Base-by-base conservation (phyloP, 2,113 vertebrate species). In the Cephalopholis sonnerati region DNA sequence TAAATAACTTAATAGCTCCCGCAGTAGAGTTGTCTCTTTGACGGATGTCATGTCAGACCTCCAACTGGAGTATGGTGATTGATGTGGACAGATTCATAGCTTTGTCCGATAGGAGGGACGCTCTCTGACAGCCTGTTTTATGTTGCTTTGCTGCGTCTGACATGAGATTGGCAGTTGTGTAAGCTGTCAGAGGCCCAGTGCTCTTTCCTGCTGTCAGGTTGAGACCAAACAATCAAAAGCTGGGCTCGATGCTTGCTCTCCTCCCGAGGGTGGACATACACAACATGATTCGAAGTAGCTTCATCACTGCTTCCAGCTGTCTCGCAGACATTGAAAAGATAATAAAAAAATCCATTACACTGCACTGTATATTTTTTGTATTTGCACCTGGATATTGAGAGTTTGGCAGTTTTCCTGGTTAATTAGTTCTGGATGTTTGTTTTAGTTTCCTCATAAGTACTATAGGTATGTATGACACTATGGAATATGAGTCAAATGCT, bases 161-260 rank as follows among this genome's bases (percentile, higher is more conserved):
- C 81, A 80, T 18, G 12, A 54, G 67, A 74, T 44, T 76, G 86
- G 70, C 82, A 67, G 77, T 71, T 77, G 62, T 83, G 68, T 84
- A 77, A 81, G 66, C 77, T 64, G 77, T 83, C 77, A 64, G 75
- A 80, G 54, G 68, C 84, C 66, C 55, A 1, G 50, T 8, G 57
- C 72, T 83, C 36, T 44, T 57, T 79, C 82, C 73, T 57, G 82
- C 81, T 87, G 86, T 83, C 88, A 87, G 50, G 32, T 39, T 59
- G 59, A 82, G 75, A 76, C 67, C 70, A 87, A 79, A 85, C 66
- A 51, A 74, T 87, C 71, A 76, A 53, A 77, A 55, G 69, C 77
- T 22, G 22, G 17, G 32, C 68, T 50, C 27, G 39, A 72, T 44
- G 41, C 25, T 27, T 1, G n/a, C 15, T 74, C 69, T 25, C 57